phyloP scores from a whole-genome alignment of 2,797 vertebrate genomes.

The Glossophaga mutica region DNA sequence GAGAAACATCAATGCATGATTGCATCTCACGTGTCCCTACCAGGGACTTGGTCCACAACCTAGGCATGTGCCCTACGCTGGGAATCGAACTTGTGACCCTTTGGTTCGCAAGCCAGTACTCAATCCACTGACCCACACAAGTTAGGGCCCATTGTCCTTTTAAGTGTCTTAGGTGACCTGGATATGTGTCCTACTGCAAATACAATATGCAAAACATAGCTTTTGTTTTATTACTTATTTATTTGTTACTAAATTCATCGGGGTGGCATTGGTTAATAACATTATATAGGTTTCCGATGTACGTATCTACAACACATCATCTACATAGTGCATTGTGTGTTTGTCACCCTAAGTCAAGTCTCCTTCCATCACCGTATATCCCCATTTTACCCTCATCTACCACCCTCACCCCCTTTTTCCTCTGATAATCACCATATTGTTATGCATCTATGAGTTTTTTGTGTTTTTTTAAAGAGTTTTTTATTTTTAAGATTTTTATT shows the following conservation, averaged over 20 bases:
- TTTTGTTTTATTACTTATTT: not conserved
- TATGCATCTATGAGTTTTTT: not conserved
- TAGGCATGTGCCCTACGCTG: no score
- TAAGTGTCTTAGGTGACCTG: not conserved
- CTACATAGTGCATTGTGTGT: not conserved
- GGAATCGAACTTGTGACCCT: no score
- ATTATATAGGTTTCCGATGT: not conserved
- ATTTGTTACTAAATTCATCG: not conserved
- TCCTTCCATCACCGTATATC: not conserved
- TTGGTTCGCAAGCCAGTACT: no score
- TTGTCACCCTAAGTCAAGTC: not conserved
- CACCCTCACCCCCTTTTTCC: no score
- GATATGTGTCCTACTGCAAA: not conserved
- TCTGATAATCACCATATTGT: not conserved
- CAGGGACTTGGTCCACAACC: no score
- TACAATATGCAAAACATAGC: not conserved
- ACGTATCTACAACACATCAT: not conserved
- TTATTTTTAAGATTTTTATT: no score
- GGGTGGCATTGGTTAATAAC: not conserved
- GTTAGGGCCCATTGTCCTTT: not conserved
- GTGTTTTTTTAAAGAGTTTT: no score
- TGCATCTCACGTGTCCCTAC: no score
- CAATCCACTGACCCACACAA: no score
- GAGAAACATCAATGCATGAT: no score
- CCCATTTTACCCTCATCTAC: not conserved